These are phyloP conservation scores for Drosophila nikananu DNA, from an alignment of 1,140 invertebrate genomes.

Conservation along the genomic window DNA sequence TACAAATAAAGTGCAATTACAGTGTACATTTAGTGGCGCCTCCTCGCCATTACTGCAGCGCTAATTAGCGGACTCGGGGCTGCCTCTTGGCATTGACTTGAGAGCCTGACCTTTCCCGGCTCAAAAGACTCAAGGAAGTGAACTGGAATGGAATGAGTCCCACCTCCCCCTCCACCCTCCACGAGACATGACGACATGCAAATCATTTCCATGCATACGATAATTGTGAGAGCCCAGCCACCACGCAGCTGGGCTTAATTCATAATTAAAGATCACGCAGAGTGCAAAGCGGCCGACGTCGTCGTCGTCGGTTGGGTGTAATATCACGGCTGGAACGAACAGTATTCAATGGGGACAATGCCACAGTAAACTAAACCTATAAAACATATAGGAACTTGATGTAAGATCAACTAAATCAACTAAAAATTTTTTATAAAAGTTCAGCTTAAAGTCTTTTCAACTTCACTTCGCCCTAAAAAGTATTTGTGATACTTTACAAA, in stretches of 20 bases:
- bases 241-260: slow-evolving; percentile 46
- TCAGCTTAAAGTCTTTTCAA: not conserved
- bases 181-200: slow-evolving; percentile 28
- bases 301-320: slow-evolving; percentile 17
- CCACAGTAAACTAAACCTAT: slow-evolving; percentile 6
- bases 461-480: not conserved
- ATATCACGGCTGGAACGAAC: slow-evolving; percentile 14
- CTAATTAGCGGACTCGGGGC: slow-evolving; percentile 41
- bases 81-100: slow-evolving; percentile 54
- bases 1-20: slow-evolving; percentile 46
- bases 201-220: slow-evolving; percentile 37
- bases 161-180: not conserved
- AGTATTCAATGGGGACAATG: slow-evolving; percentile 15
- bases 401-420: not conserved
- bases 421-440: not conserved
- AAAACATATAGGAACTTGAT: not conserved
- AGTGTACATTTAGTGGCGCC: slow-evolving; percentile 45
- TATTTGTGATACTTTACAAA: not conserved
- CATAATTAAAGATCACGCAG: slow-evolving; percentile 55
- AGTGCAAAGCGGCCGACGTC: slow-evolving; percentile 35
- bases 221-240: slow-evolving; percentile 43
- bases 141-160: slow-evolving; percentile 29
- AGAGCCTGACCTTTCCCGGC: slow-evolving; percentile 47
- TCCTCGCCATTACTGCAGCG: slow-evolving; percentile 21
- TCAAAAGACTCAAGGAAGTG: slow-evolving; percentile 21